Evolutionary conservation across 2,888 invertebrate genomes (phyloP), one percentile per base, ranked within the genome.

Genomic region (Serrognathus titanus): DNA sequence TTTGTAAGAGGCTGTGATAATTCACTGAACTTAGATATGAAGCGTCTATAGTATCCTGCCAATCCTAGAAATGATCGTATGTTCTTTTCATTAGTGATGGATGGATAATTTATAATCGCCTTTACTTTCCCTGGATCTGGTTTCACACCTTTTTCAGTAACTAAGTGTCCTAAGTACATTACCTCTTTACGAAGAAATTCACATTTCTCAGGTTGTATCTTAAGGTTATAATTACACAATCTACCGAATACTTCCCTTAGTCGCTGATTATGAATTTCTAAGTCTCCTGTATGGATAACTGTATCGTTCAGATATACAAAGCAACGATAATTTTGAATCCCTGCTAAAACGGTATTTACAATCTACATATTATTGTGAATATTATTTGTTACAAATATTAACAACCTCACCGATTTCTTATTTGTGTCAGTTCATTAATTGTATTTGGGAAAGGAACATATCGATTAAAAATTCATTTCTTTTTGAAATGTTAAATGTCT

Each of bases 251-350:
- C 58, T 54, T 39, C n/a, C 53, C 53, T 50, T 24, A 63, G 12
- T 46, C 57, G 56, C 10, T 9, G 31, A 45, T 63, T 48, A 16
- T 63, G 63, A 58, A 61, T 61, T 49, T 59, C 38, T 13, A 63
- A 24, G n/a, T 43, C 46, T 5, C 59, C 48, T 6, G 57, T 53
- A 48, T 57, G 59, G 10, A 63, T 47, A 11, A 64, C 59, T 20
- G 65, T 64, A 11, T 66, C 64, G 49, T 68, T 66, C 38, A 67
- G 40, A 43, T 64, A 67, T 1, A 65, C 59, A 2, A 61, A 57
- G 11, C 64, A 57, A 7, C 58, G 60, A 43, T 58, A 48, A 3
- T 51, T 58, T 48, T 55, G 54, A 6, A 65, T 13, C 1, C 54
- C 64, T 9, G 47, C 5, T n/a, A 68, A 38, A 5, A 67, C 53